A percentile compares a stretch with the other conserved stretches of the same genome.
phyloP scores from a whole-genome alignment of 2,113 vertebrate species.

The Dipodomys merriami region DNA sequence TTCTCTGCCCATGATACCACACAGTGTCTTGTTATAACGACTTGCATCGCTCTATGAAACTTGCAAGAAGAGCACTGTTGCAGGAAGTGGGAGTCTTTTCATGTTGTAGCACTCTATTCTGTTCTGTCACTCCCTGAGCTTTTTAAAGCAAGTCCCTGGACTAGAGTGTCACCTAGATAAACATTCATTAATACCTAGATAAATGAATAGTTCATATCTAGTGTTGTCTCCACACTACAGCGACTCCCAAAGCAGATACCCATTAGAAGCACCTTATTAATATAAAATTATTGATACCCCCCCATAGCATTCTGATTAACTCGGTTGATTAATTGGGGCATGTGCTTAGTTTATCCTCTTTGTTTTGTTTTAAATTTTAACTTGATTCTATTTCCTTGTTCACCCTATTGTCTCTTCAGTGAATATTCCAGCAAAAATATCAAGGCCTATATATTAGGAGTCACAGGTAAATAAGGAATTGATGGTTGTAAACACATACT shows the following conservation, averaged over 20 bases:
- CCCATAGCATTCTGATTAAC: neutral
- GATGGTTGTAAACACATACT: neutral
- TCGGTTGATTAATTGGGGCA: neutral
- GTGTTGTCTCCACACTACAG: neutral
- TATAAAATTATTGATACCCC: neutral
- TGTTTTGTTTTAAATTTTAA: neutral
- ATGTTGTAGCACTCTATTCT: neutral
- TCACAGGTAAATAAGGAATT: conserved; percentile 9
- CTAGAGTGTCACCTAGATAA: conserved; percentile 45
- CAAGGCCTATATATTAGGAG: neutral
- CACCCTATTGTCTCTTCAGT: neutral
- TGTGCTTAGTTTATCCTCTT: neutral
- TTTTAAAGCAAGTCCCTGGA: neutral
- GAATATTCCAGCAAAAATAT: neutral
- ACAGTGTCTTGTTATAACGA: neutral
- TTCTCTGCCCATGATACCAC: neutral
- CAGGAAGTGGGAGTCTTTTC: neutral
- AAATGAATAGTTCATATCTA: neutral
- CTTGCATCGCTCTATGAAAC: neutral
- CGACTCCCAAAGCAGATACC: neutral
- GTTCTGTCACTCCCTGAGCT: neutral
- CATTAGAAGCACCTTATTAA: neutral
- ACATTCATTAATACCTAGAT: neutral
- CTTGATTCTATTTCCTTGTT: neutral
- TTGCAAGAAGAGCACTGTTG: neutral